phyloP scores from a whole-genome alignment of 1,140 invertebrate species.

The Drosophila rhopaloa region DNA sequence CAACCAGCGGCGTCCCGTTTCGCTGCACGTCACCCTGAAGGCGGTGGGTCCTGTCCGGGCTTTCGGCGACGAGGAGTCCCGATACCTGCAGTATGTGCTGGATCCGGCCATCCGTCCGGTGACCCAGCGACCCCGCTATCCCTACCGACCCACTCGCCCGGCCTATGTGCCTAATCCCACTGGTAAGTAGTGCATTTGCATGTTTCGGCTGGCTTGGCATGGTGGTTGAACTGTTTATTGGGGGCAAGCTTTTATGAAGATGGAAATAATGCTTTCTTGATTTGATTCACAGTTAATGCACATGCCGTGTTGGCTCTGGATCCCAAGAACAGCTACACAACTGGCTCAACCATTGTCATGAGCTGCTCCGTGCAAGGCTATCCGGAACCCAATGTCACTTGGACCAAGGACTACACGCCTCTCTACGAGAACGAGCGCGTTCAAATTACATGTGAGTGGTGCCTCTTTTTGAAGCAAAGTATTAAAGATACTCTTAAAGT shows the following conservation, averaged over 20 bases:
- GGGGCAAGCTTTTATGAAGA: not conserved
- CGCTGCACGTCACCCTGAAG: constrained; percentile 90
- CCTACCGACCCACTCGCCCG: constrained; percentile 84
- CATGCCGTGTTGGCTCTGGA: constrained; percentile 86
- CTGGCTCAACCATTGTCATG: constrained; percentile 89
- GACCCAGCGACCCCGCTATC: constrained; percentile 78
- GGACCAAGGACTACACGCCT: constrained; percentile 90
- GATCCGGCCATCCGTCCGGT: constrained; percentile 84
- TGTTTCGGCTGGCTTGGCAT: constrained; percentile 31
- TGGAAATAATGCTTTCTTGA: constrained; percentile 9
- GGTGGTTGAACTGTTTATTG: constrained; percentile 19
- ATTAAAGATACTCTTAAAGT: no score
- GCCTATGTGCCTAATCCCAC: constrained; percentile 61
- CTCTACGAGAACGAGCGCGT: constrained; percentile 63
- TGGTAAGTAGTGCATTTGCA: constrained; percentile 66
- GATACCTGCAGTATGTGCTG: constrained; percentile 86
- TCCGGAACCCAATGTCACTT: constrained; percentile 89
- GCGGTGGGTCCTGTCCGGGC: constrained; percentile 88
- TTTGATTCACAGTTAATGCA: constrained; percentile 86
- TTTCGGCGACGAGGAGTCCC: constrained; percentile 85
- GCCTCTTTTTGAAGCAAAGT: no score
- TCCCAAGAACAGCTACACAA: constrained; percentile 86
- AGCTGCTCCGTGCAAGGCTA: constrained; percentile 91
- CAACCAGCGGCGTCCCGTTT: constrained; percentile 91
- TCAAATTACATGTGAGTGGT: constrained; percentile 66